phyloP scores from a whole-genome alignment of 2,888 invertebrate genomes.

The Emmelina monodactyla region DNA sequence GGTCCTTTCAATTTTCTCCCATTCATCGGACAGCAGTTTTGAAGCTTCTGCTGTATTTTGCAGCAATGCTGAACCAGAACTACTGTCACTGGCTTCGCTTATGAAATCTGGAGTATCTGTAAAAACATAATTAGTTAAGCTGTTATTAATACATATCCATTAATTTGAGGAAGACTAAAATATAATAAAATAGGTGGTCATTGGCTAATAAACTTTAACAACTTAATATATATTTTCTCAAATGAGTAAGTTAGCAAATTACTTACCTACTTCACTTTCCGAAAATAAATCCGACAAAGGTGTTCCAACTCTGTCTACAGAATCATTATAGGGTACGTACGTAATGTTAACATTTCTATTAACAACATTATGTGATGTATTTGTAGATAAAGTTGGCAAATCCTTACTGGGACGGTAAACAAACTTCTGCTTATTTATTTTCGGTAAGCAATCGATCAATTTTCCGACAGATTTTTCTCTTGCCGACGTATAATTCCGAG shows the following conservation, averaged over 20 bases:
- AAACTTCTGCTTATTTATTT: constrained; percentile 43
- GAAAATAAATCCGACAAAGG: constrained; percentile 57
- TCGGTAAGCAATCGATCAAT: constrained; percentile 47
- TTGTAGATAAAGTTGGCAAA: constrained; percentile 40
- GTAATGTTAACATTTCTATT: constrained; percentile 48
- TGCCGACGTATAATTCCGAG: constrained; percentile 48
- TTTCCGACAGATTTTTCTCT: constrained; percentile 46
- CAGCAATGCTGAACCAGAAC: constrained; percentile 57
- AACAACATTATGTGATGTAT: constrained; percentile 26
- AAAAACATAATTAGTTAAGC: too few relatives aligned
- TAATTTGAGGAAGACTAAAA: too few relatives aligned
- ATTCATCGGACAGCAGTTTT: constrained; percentile 56
- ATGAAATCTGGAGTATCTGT: constrained; percentile 50
- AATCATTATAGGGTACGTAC: constrained; percentile 31
- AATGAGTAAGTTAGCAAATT: too few relatives aligned
- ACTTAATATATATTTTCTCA: too few relatives aligned
- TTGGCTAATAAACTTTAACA: too few relatives aligned
- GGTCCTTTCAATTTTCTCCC: constrained; percentile 64
- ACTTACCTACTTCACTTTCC: constrained; percentile 49
- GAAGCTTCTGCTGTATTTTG: constrained; percentile 59
- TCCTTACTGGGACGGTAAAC: constrained; percentile 34
- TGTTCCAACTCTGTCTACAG: constrained; percentile 38
- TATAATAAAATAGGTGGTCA: too few relatives aligned
- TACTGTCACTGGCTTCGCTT: constrained; percentile 61
- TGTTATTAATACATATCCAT: too few relatives aligned